Base-by-base conservation (phyloP, 2,113 vertebrate genomes). In the Burhinus bistriatus region DNA sequence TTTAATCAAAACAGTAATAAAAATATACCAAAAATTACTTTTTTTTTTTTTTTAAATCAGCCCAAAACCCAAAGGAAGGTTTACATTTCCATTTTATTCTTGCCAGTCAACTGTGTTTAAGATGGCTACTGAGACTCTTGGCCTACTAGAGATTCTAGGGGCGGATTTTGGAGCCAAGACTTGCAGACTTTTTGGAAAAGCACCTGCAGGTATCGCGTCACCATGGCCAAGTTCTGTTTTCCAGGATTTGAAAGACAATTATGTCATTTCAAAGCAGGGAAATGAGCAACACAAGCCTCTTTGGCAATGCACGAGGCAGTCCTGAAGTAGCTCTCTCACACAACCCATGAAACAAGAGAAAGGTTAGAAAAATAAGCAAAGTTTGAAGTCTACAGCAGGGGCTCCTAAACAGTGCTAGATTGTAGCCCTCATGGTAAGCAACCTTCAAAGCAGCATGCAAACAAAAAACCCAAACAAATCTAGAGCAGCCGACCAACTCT, bases 181-280 rank as follows among this genome's bases (percentile, higher is more conserved):
- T 22, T 23, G 30, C 68, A 59, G 80, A 11, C 42, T 44, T 62
- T 71, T 65, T 89, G 66, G 77, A 82, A 84, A 87, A 93, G 69
- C 66, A 57, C 22, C 65, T 83, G 57, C 83, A 95, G 89, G 97
- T 94, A 96, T 72, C 66, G 12, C 10, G 0, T 54, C 81, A 29
- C 70, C 70, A 32, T 0, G 6, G 83, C 73, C 54, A 65, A 96
- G 57, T 34, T 89, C 34, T 79, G 70, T 94, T 95, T 65, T 87
- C 83, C 78, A 94, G 66, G 44, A 71, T 85, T 34, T 93, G 51
- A 92, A 92, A 79, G 87, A 52, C 87, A 89, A 89, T 93, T 6
- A 89, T 93, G 81, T 91, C 73, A 94, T 91, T 94, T 91, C 93
- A 85, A 95, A 96, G 93, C 57, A 93, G 95, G 87, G 89, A 95